Percentiles rank a stretch among this genome's conserved stretches.
These are phyloP conservation scores for Mugil cephalus DNA, from an alignment of 2,113 vertebrate species.

Conservation along the genomic window DNA sequence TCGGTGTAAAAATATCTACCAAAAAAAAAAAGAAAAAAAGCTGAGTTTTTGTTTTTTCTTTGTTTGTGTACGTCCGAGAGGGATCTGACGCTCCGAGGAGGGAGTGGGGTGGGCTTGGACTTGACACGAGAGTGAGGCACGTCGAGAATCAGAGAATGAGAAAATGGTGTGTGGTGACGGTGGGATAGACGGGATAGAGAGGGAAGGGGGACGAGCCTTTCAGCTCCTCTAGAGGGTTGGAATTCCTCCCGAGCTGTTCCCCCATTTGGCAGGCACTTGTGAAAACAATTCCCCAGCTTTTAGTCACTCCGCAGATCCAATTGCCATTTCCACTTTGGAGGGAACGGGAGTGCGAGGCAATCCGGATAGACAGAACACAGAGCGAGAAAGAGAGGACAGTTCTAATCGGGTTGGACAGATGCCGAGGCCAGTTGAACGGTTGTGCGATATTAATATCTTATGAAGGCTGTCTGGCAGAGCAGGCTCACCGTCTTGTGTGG, in stretches of 20 bases:
- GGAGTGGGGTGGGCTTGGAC: conserved; percentile 20
- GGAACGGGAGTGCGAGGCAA: conserved; percentile 73
- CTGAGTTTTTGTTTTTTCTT: conserved; percentile 46
- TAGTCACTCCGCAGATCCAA: conserved; percentile 83
- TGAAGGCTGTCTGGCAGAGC: conserved; percentile 76
- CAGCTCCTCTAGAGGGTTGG: conserved; percentile 78
- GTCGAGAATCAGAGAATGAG: conserved; percentile 56
- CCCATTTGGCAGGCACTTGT: conserved; percentile 86
- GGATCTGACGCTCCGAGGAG: conserved; percentile 20
- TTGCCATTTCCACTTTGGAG: conserved; percentile 81
- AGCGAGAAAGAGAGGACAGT: conserved; percentile 63
- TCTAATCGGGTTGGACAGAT: conserved; percentile 78
- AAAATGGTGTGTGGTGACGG: conserved; percentile 25
- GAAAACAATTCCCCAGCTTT: conserved; percentile 87
- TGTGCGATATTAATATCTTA: conserved; percentile 81
- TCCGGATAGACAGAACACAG: conserved; percentile 73
- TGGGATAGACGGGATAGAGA: conserved; percentile 36
- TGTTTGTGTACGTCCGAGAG: conserved; percentile 56
- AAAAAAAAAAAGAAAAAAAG: conserved; percentile 55
- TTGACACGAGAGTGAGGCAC: conserved; percentile 71
- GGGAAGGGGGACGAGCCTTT: conserved; percentile 71
- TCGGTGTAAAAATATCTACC: conserved; percentile 61
- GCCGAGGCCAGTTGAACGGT: conserved; percentile 76
- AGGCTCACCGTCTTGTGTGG: conserved; percentile 75
- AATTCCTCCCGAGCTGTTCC: conserved; percentile 80